These are phyloP conservation scores for Limonius californicus DNA, from an alignment of 1,140 invertebrate genomes.

Conservation along the genomic window DNA sequence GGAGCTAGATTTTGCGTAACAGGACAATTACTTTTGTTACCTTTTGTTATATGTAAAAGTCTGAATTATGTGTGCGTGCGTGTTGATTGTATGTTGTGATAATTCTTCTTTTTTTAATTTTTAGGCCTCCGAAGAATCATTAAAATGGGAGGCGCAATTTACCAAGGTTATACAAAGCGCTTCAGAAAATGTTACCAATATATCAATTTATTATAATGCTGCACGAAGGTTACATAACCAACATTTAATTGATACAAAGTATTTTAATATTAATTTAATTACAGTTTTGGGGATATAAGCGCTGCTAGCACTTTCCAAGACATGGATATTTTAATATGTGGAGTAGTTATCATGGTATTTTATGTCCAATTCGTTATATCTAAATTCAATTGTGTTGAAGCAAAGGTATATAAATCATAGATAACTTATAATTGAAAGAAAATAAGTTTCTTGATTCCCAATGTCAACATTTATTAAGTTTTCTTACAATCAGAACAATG, in stretches of 20 bases:
- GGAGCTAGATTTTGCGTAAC: too few species aligned
- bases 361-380: slow-evolving; percentile 72
- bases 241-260: neutral
- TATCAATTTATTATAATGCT: slow-evolving; percentile 59
- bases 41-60: too few species aligned
- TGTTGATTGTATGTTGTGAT: too few species aligned
- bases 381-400: slow-evolving; percentile 71
- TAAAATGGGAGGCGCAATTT: slow-evolving; percentile 64
- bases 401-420: slow-evolving; percentile 61
- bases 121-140: slow-evolving; percentile 56
- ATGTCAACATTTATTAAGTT: too few species aligned
- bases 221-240: slow-evolving; percentile 55
- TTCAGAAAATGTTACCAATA: slow-evolving; percentile 43
- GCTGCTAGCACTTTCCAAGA: slow-evolving; percentile 67
- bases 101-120: slow-evolving; percentile 3
- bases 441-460: too few species aligned
- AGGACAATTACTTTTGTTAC: too few species aligned
- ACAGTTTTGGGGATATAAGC: slow-evolving; percentile 68
- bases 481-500: too few species aligned
- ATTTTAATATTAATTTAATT: slow-evolving; percentile 9
- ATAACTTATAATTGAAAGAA: too few species aligned
- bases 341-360: slow-evolving; percentile 67
- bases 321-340: slow-evolving; percentile 63
- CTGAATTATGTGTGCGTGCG: too few species aligned
- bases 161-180: slow-evolving; percentile 51